Conservation (phyloP, 2,113 vertebrate species). For the Corvus hawaiiensis region DNA sequence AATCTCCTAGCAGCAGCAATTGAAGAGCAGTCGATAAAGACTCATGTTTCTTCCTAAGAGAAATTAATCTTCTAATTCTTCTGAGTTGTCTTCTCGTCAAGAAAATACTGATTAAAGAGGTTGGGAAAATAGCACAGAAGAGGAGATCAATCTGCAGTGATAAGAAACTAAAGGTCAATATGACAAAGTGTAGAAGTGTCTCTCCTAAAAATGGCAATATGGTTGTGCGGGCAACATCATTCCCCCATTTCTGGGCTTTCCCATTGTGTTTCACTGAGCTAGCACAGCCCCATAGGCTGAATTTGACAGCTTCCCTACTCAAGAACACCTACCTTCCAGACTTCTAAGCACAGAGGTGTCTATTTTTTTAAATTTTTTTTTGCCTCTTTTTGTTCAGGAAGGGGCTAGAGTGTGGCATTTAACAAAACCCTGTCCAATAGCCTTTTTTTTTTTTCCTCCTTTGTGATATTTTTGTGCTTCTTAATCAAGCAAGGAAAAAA, state of each 20-base stretch:
- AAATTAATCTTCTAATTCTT: background rate
- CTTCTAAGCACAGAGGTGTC: background rate
- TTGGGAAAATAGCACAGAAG: background rate
- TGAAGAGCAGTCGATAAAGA: background rate
- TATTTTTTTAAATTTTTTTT: background rate
- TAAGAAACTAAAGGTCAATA: background rate
- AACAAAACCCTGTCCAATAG: background rate
- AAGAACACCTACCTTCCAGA: background rate
- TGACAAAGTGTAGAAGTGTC: background rate
- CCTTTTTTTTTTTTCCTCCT: background rate
- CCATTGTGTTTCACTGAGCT: background rate
- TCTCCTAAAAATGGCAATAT: background rate
- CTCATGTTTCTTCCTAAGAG: background rate
- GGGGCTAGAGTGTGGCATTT: background rate
- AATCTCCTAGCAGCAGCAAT: background rate
- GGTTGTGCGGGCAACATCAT: background rate
- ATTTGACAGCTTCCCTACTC: background rate
- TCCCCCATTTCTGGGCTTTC: background rate
- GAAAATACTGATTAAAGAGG: background rate
- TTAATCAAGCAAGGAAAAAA: background rate
- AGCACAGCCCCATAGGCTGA: background rate
- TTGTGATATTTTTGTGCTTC: background rate
- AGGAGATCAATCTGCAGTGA: background rate
- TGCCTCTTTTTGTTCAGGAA: background rate
- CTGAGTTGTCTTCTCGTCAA: background rate